Evolutionary conservation across 35 echinoderm and acorn worm species (phyloP).

Genomic region (Amphiura filiformis): DNA sequence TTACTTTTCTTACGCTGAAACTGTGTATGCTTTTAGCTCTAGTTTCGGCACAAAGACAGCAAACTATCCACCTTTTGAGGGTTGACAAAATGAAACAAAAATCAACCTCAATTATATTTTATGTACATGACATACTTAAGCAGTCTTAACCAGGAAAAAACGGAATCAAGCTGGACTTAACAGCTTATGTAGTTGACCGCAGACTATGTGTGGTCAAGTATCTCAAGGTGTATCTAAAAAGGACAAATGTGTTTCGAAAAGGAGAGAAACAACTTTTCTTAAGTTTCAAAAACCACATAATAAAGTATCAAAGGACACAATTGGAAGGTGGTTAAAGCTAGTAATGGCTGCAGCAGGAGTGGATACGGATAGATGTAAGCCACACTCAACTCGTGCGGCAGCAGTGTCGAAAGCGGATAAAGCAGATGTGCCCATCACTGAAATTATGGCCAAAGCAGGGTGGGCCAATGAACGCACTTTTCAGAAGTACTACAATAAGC

Average conservation of each 20-base stretch:
- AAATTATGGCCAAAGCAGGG: neutral
- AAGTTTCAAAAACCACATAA: conserved; percentile 13
- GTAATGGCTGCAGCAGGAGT: neutral
- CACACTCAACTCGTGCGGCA: neutral
- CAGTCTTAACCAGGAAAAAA: conserved; percentile 20
- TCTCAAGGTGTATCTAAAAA: neutral
- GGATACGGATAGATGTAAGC: neutral
- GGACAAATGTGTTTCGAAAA: neutral
- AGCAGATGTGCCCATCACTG: neutral
- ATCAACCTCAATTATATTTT: neutral
- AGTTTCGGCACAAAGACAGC: conserved; percentile 14
- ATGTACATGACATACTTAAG: no score
- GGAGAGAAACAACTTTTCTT: conserved; percentile 15
- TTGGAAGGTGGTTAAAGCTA: conserved; percentile 12
- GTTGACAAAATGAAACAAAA: neutral
- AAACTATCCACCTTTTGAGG: conserved; percentile 14
- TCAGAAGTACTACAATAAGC: neutral
- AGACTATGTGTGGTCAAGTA: neutral
- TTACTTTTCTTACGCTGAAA: neutral
- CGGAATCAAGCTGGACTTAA: neutral
- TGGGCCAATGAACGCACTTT: neutral
- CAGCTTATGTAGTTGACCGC: neutral
- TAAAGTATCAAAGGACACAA: conserved; percentile 33
- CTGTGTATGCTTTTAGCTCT: conserved; percentile 1
- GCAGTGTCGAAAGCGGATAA: neutral